phyloP scores from a whole-genome alignment of 2,888 invertebrate genomes.

The Epinotia bilunana region DNA sequence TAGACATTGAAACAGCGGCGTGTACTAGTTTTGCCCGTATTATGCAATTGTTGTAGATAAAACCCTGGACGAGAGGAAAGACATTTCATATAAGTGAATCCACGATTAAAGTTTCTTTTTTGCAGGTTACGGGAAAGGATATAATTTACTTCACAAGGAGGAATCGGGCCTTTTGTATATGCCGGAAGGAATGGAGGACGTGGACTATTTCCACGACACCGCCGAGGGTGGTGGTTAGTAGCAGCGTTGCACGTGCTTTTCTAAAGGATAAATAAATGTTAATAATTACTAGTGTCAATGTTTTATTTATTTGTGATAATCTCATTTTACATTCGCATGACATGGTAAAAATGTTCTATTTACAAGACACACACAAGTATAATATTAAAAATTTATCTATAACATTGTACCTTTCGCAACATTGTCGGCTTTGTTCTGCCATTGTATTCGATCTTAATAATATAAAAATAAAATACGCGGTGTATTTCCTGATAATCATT shows the following conservation, averaged over 20 bases:
- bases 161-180: constrained; percentile 85
- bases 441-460: constrained; percentile 70
- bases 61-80: no score
- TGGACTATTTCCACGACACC: constrained; percentile 82
- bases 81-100: no score
- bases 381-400: constrained; percentile 74
- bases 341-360: constrained; percentile 81
- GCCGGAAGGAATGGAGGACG: constrained; percentile 87
- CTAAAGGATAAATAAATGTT: constrained; percentile 42
- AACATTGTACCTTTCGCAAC: constrained; percentile 78
- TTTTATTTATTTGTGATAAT: constrained; percentile 81
- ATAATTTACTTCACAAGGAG: constrained; percentile 83
- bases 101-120: constrained; percentile 30
- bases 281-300: constrained; percentile 69
- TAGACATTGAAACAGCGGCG: no score
- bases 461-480: constrained; percentile 79
- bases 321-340: constrained; percentile 81
- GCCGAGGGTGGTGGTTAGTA: constrained; percentile 48
- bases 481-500: constrained; percentile 73
- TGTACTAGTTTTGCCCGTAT: no score
- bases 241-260: constrained; percentile 46
- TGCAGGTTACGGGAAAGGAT: constrained; percentile 87
- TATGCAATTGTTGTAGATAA: no score
- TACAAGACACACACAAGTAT: constrained; percentile 74
- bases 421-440: constrained; percentile 66